Evolutionary conservation across 1,140 invertebrate genomes (phyloP), one percentile per base, ranked within the genome.

Genomic region (Anoplophora glabripennis): DNA sequence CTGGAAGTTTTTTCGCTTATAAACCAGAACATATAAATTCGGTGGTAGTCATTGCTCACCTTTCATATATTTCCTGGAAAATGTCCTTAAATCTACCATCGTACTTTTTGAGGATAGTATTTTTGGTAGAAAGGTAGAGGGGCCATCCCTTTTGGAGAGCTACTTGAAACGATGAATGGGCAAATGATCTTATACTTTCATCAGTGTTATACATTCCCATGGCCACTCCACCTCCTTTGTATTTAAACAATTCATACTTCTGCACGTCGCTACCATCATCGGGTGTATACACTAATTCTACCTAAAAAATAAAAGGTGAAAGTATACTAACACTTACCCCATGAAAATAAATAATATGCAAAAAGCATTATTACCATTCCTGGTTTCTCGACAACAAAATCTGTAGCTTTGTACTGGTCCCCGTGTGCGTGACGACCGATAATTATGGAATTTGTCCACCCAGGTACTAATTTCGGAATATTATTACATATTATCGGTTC

Each of bases 61-160:
- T 84, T 64, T 93, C 84, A 76, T 85, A 94, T 67, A 94, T 87
- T 73, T 93, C 91, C 79, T 94, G 83, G 76, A 96, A 95, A 64
- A 95, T 94, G 72, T 95, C 93, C 78, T 94, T 94, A 76, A 95
- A 94, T n/a, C 89, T 80, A 9, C 92, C 92, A 76, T 94, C 93
- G 72, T 95, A 96, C 60, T 83, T 80, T 74, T 96, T 96, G 18
- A 95, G 77, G 68, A 95, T 95, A 1, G 93, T 96, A 74, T 95
- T 95, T 76, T 96, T 96, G 4, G 93, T 95, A 42, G 89, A 92
- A 71, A 94, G 74, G 75, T 92, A 94, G 1, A 94, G 77, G 2
- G 90, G 90, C 87, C 87, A 91, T 67, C 84, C 86, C 74, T 92
- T 92, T 66, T 83, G 77, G n/a, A 94, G 75, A 11, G 91, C 90